Conservation (phyloP, 2,113 vertebrate species). For the Hippocampus barbouri region DNA sequence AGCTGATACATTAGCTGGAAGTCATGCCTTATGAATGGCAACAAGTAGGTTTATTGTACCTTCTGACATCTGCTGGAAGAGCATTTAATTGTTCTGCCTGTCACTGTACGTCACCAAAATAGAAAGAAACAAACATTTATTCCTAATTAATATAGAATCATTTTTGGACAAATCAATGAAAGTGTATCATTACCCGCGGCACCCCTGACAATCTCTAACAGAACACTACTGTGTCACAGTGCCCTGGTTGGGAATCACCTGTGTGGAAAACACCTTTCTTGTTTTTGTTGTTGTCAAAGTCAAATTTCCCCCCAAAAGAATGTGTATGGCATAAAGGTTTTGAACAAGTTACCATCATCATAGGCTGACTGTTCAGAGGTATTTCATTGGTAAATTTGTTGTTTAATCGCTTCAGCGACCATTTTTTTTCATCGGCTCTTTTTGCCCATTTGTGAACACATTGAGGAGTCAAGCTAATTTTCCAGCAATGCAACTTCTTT, state of each 20-base stretch:
- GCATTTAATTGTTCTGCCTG: too few species aligned
- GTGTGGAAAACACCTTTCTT: too few species aligned
- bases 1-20: background rate
- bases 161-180: too few species aligned
- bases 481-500: background rate
- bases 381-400: conserved; percentile 22
- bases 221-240: too few species aligned
- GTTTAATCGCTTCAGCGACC: conserved; percentile 23
- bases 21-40: background rate
- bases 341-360: background rate
- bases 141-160: too few species aligned
- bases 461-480: background rate
- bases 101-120: too few species aligned
- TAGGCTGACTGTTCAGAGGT: conserved; percentile 14
- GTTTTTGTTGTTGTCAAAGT: too few species aligned
- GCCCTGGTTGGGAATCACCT: too few species aligned
- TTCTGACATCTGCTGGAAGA: background rate
- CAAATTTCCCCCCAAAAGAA: background rate
- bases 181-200: too few species aligned
- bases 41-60: background rate
- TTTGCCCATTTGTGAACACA: background rate
- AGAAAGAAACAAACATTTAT: too few species aligned
- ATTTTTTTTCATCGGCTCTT: conserved; percentile 10
- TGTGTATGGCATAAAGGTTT: background rate
- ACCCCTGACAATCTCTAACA: too few species aligned